Conservation (phyloP, 2,888 invertebrate species). For the Apoderus coryli region DNA sequence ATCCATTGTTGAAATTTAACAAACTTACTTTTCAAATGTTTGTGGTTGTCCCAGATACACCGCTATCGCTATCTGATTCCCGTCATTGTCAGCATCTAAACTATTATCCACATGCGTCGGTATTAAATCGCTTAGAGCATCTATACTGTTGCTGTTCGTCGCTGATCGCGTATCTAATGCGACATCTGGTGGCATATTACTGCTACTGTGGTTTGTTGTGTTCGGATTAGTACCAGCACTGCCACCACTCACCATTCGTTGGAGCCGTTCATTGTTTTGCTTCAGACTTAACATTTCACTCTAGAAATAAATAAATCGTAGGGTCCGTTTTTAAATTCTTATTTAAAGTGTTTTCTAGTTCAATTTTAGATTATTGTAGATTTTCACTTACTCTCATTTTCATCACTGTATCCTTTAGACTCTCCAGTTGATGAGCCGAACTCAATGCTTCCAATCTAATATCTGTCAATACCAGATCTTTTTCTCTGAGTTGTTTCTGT, state of each 20-base stretch:
- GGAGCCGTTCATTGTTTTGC: slow-evolving; percentile 90
- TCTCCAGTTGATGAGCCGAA: slow-evolving; percentile 94
- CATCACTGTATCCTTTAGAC: slow-evolving; percentile 85
- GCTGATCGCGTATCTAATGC: slow-evolving; percentile 22
- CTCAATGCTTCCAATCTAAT: slow-evolving; percentile 91
- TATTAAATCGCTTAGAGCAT: slow-evolving; percentile 31
- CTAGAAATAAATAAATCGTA: slow-evolving; percentile 45
- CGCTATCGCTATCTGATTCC: slow-evolving; percentile 76
- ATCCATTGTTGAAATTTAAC: too few relatives aligned
- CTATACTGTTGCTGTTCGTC: slow-evolving; percentile 27
- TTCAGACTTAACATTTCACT: slow-evolving; percentile 93
- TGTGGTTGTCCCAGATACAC: slow-evolving; percentile 78
- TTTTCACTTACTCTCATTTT: slow-evolving; percentile 81
- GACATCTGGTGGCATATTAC: slow-evolving; percentile 23
- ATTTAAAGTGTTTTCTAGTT: slow-evolving; percentile 4
- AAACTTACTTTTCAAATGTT: slow-evolving; percentile 42
- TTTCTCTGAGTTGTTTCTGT: slow-evolving; percentile 86
- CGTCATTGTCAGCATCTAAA: slow-evolving; percentile 43
- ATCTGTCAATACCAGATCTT: slow-evolving; percentile 92
- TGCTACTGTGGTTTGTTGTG: background rate
- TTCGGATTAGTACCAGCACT: too few relatives aligned
- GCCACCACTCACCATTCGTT: slow-evolving; percentile 54
- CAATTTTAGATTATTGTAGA: slow-evolving; percentile 1
- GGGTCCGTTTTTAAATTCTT: too few relatives aligned
- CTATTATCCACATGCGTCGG: slow-evolving; percentile 28